These are phyloP conservation scores for Creontiades dilutus DNA, from an alignment of 2,888 invertebrate genomes.

Conservation along the genomic window DNA sequence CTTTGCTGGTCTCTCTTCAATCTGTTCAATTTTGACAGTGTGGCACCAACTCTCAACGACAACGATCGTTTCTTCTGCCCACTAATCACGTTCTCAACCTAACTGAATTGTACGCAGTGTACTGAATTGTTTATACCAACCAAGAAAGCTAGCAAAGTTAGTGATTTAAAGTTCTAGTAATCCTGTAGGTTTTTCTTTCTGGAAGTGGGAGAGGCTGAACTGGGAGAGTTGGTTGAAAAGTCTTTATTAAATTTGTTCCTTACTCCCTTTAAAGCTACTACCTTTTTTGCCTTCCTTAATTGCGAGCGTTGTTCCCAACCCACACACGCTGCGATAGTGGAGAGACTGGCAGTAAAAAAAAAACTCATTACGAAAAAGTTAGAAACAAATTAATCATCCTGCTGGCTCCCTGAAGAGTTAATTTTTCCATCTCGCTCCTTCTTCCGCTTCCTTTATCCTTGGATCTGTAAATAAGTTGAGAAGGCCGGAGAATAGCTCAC, in stretches of 20 bases:
- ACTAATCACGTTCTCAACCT: background rate
- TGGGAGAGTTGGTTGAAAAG: constrained; percentile 41
- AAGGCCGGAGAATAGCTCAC: too few relatives aligned
- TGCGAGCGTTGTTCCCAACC: constrained; percentile 16
- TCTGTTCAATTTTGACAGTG: too few relatives aligned
- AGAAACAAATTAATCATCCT: constrained; percentile 48
- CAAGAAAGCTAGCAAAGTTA: background rate
- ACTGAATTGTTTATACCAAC: background rate
- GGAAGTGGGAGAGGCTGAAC: background rate
- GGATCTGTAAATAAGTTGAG: too few relatives aligned
- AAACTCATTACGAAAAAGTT: constrained; percentile 50
- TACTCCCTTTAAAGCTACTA: constrained; percentile 22
- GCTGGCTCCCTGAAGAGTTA: constrained; percentile 2
- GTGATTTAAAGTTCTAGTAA: constrained; percentile 35
- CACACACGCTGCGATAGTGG: constrained; percentile 30
- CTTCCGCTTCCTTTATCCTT: background rate
- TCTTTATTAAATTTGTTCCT: constrained; percentile 52
- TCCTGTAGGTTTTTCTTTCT: background rate
- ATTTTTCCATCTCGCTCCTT: constrained; percentile 13
- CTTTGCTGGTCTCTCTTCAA: too few relatives aligned
- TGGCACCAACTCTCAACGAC: too few relatives aligned
- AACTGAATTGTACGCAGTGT: background rate
- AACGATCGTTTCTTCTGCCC: too few relatives aligned
- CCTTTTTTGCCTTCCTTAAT: constrained; percentile 34
- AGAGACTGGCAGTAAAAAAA: background rate